These are phyloP conservation scores for Caligus rogercresseyi DNA, from an alignment of 1,140 invertebrate species.

Conservation along the genomic window DNA sequence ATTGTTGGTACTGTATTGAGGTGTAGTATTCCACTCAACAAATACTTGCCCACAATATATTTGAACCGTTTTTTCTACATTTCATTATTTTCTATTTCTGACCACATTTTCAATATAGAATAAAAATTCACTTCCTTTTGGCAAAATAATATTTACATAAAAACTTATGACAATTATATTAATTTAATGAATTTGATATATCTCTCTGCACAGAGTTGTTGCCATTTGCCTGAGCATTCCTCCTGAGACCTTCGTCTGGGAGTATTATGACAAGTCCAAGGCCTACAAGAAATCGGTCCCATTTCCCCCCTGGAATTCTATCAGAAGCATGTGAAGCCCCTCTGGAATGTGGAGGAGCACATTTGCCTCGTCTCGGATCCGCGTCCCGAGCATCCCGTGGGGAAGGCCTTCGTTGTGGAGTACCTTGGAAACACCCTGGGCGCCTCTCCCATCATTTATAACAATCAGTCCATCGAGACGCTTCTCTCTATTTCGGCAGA, in stretches of 20 bases:
- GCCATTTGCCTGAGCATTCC: slow-evolving; percentile 65
- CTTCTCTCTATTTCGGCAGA: slow-evolving; percentile 51
- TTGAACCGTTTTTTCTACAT: too few species aligned
- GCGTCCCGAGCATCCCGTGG: slow-evolving; percentile 50
- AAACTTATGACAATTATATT: too few species aligned
- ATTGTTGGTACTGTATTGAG: too few species aligned
- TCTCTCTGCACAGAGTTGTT: slow-evolving; percentile 54
- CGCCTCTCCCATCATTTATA: slow-evolving; percentile 54
- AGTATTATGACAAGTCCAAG: slow-evolving; percentile 73
- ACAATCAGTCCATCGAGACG: slow-evolving; percentile 62
- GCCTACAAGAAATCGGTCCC: slow-evolving; percentile 50
- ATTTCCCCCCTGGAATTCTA: slow-evolving; percentile 64
- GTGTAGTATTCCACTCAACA: too few species aligned
- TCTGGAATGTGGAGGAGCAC: slow-evolving; percentile 60
- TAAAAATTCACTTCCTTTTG: too few species aligned
- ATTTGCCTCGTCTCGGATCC: slow-evolving; percentile 70
- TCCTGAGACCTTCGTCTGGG: slow-evolving; percentile 58
- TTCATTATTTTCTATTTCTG: too few species aligned
- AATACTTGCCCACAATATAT: too few species aligned
- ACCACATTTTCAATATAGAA: too few species aligned
- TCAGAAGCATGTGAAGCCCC: slow-evolving; percentile 50
- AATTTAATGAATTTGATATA: too few species aligned
- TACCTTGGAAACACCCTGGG: slow-evolving; percentile 67
- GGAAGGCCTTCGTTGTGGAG: slow-evolving; percentile 62
- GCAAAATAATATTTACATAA: too few species aligned